Base-by-base conservation (phyloP, 2,113 vertebrate genomes). In the Camelus dromedarius region DNA sequence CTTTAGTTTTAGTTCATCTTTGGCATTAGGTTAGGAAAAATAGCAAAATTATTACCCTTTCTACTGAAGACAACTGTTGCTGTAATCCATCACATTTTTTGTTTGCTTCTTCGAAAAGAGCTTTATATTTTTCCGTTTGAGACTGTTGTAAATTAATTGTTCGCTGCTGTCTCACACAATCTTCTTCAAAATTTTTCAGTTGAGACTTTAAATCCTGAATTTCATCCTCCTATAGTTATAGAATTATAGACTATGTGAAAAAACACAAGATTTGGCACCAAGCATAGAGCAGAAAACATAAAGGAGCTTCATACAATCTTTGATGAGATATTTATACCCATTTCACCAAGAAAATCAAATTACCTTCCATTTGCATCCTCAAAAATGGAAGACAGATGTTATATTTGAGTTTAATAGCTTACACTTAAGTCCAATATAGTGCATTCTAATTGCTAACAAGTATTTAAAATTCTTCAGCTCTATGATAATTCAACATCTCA, bases 91-190 rank as follows among this genome's bases (percentile, higher is more conserved):
- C 99, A 22, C 94, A 99, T 96, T 98, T 99, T 94, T 97, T 98
- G 94, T 93, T 98, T 38, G 99, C 99, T 96, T 99, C 99, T 94
- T 99, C 99, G 0, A 98, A 99, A 94, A 99, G 97, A 58, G 64
- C 95, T 98, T 98, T 99, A 94, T 99, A 99, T 95, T 99, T 99
- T 91, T 99, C 99, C 14, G 98, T 96, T 96, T 99, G 99, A 58
- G 98, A 98, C 94, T 99, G 99, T 94, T 99, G 99, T 84, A 98
- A 32, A 69, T 96, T 99, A 72, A 98, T 91, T 38, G 98, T 98
- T 97, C 97, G 99, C 96, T 99, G 99, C 95, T 99, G 98, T 92
- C 98, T 98, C 26, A 90, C 80, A 72, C 98, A 98, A 77, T 99
- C 99, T 46, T 99, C 99, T 93, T 99, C 99, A 1, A 97, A 38